Conservation (phyloP, 2,797 vertebrate genomes). For the Rhodeus uyekii region DNA sequence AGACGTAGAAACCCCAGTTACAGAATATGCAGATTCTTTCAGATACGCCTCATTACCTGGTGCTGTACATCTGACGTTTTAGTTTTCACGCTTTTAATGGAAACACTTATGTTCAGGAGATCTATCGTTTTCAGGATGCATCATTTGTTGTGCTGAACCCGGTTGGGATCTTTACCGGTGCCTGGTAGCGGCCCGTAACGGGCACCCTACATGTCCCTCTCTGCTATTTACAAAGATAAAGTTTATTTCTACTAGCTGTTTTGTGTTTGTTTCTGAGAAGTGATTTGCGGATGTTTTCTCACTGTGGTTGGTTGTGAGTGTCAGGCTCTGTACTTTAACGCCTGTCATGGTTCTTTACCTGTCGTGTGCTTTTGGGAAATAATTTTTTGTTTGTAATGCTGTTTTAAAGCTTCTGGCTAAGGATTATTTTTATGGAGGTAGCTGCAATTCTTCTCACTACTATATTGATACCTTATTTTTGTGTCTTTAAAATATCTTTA, state of each 20-base stretch:
- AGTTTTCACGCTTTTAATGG: neutral
- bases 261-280: constrained; percentile 24
- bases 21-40: constrained; percentile 40
- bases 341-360: constrained; percentile 77
- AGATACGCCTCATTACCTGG: constrained; percentile 31
- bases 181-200: constrained; percentile 32
- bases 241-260: constrained; percentile 23
- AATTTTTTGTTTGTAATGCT: constrained; percentile 74
- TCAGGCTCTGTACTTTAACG: constrained; percentile 70
- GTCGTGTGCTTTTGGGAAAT: constrained; percentile 71
- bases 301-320: constrained; percentile 67
- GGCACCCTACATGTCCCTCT: constrained; percentile 14
- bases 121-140: neutral
- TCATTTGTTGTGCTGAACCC: constrained; percentile 25
- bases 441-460: constrained; percentile 76
- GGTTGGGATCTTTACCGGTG: constrained; percentile 11
- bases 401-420: constrained; percentile 75
- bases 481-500: constrained; percentile 78
- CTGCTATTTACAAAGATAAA: constrained; percentile 26
- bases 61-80: constrained; percentile 41
- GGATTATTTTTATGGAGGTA: constrained; percentile 81
- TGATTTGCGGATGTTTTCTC: constrained; percentile 42
- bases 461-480: constrained; percentile 82
- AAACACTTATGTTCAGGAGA: constrained; percentile 13
- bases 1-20: constrained; percentile 4